phyloP scores from a whole-genome alignment of 2,113 vertebrate species.

The Megaceryle maxima region DNA sequence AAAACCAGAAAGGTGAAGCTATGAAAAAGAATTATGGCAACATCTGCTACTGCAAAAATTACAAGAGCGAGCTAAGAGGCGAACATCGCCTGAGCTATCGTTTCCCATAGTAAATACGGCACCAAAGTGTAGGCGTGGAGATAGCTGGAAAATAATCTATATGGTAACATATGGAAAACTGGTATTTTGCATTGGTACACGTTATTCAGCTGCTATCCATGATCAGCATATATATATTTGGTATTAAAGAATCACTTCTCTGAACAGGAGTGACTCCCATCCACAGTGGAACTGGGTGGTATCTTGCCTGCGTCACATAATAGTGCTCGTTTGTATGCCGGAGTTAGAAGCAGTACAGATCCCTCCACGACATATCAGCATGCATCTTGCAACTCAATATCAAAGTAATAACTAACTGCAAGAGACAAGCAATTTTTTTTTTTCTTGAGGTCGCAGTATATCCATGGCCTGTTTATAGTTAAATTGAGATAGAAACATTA shows the following conservation, averaged over 20 bases:
- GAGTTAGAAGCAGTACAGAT: background rate
- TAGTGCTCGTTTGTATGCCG: background rate
- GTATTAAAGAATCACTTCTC: background rate
- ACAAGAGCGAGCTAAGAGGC: background rate
- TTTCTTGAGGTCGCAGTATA: background rate
- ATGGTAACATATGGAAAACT: background rate
- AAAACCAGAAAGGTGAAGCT: conserved; percentile 60
- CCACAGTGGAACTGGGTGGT: background rate
- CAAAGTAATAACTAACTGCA: background rate
- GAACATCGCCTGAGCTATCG: background rate
- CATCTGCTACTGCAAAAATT: conserved; percentile 64
- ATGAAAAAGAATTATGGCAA: conserved; percentile 71
- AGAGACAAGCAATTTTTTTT: background rate
- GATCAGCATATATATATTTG: background rate
- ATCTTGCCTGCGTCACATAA: background rate
- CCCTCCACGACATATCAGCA: background rate
- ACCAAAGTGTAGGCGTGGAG: background rate
- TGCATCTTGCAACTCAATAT: background rate
- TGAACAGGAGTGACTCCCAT: background rate
- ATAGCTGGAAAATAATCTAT: background rate
- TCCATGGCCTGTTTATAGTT: background rate
- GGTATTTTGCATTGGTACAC: background rate
- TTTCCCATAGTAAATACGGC: background rate
- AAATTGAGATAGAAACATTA: background rate
- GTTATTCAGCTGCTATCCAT: background rate